A percentile compares a stretch with the other conserved stretches of the same genome.
These are phyloP conservation scores for Coregonus ussuriensis DNA, from an alignment of 2,797 vertebrate genomes.

Conservation along the genomic window DNA sequence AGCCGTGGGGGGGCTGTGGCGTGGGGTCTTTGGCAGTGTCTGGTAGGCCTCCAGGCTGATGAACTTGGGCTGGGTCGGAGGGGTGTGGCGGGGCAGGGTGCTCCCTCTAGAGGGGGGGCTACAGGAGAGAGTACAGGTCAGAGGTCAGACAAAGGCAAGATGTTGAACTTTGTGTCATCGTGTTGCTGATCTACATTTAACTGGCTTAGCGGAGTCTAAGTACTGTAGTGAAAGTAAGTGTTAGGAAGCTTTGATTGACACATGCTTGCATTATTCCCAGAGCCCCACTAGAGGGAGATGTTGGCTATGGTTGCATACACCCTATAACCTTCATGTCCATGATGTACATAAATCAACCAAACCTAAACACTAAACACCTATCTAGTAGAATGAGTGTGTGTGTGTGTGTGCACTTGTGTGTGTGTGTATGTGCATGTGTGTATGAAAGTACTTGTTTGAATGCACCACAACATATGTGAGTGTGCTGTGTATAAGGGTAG, in stretches of 20 bases:
- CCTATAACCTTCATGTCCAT: background rate
- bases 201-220: background rate
- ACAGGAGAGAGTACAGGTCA: conserved; percentile 4
- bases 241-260: background rate
- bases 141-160: background rate
- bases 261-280: background rate
- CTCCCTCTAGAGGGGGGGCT: conserved; percentile 77
- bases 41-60: conserved; percentile 81
- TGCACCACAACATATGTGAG: background rate
- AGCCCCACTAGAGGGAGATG: conserved; percentile 27
- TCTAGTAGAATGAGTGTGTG: background rate
- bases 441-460: background rate
- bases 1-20: conserved; percentile 76
- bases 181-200: background rate
- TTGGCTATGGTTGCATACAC: conserved; percentile 3
- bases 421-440: background rate
- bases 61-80: conserved; percentile 76
- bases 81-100: conserved; percentile 82
- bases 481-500: background rate
- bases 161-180: background rate
- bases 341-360: background rate
- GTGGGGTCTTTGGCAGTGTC: conserved; percentile 86
- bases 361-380: background rate
- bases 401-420: too few species aligned
- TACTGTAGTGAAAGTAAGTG: background rate